Evolutionary conservation across 2,797 vertebrate species (phyloP), one percentile per base, ranked within the genome.

Genomic region (Sebastes variabilis): DNA sequence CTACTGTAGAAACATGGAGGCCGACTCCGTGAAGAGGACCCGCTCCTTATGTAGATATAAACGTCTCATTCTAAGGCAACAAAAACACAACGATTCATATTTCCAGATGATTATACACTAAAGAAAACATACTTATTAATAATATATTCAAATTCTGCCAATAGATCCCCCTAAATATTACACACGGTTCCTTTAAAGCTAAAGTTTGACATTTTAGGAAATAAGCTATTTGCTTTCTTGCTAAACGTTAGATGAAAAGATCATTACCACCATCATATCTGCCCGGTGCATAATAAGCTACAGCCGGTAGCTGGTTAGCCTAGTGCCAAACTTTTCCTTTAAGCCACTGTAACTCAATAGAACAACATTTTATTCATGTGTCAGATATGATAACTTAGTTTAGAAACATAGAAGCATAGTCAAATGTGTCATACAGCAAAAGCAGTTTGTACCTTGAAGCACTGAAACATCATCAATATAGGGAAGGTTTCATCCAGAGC

Each of bases 61-160:
- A n/a, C 18, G 8, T 8, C 0, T 49, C 18, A 49, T 49, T 49
- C 18, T 49, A 49, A 49, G 18, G 18, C 2, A 49, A 49, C 18
- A 18, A 49, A 49, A 49, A 49, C 46, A 49, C 42, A 46, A 46
- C 0, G 18, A 49, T 20, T 49, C 46, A 49, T 18, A 49, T 49
- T 49, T 49, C 0, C 46, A 49, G 46, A 0, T 49, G 46, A 49
- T 20, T 49, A 20, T 18, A 49, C 46, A 49, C 46, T 20, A 20
- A 49, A 20, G 46, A 49, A 49, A 49, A 49, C 18, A 49, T 49
- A 20, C 16, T 49, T 49, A 18, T 49, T 49, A 49, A 49, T 49
- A 49, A 0, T 49, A 0, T 20, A 20, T 49, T 20, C 3, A 0
- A 20, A 0, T 49, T 49, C 8, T 49, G 18, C 46, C 18, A 49